Evolutionary conservation across 2,797 vertebrate genomes (phyloP).

Genomic region (Chiropotes sagulatus): DNA sequence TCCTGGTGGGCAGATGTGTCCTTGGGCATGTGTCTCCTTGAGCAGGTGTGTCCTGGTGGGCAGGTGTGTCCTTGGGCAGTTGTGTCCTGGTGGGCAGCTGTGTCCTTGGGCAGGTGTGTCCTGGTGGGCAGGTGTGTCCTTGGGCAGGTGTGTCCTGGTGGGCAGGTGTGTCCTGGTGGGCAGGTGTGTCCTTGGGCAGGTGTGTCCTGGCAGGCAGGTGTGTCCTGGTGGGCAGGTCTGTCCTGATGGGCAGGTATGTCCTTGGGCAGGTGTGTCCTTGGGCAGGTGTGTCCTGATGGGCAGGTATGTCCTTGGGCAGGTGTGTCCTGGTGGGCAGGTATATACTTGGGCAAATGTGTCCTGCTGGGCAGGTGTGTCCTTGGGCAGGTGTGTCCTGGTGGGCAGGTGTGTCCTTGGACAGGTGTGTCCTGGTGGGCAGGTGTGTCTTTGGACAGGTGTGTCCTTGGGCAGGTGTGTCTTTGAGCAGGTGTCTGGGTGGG

Average conservation of each 20-base stretch:
- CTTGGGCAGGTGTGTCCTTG: neutral
- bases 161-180: neutral
- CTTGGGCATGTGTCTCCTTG: neutral
- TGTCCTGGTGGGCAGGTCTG: neutral
- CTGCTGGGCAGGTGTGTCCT: neutral
- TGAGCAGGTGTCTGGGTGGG: neutral
- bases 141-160: neutral
- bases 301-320: neutral
- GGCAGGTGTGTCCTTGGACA: neutral
- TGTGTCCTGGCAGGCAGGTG: neutral
- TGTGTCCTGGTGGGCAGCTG: fast-evolving
- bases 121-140: neutral
- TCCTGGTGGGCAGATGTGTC: neutral
- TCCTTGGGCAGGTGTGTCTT: neutral
- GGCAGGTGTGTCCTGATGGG: neutral
- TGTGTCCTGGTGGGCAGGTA: fast-evolving
- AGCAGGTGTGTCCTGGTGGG: neutral
- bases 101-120: too few species aligned
- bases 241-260: neutral
- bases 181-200: neutral
- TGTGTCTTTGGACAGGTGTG: too few species aligned
- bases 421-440: neutral
- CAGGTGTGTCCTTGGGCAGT: neutral
- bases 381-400: neutral
- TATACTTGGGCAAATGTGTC: too few species aligned